Percentiles rank a stretch among this genome's conserved stretches.
These are phyloP conservation scores for Hippocampus zosterae DNA, from an alignment of 2,113 vertebrate species.

Conservation along the genomic window DNA sequence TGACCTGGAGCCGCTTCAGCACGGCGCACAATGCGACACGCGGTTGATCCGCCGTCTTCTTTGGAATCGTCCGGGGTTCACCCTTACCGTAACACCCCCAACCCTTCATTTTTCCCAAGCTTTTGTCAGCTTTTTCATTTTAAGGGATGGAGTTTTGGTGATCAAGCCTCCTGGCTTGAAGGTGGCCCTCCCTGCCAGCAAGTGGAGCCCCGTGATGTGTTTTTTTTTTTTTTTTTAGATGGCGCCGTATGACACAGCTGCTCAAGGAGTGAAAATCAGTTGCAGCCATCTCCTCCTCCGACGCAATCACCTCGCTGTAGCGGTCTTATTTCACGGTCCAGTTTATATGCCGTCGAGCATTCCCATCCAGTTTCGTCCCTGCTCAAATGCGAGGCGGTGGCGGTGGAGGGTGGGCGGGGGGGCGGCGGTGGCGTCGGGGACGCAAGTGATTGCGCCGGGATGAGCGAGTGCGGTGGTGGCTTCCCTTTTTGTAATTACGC, in stretches of 20 bases:
- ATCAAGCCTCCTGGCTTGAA: conserved; percentile 42
- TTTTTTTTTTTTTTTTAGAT: conserved; percentile 6
- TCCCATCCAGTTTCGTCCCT: conserved; percentile 33
- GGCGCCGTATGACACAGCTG: conserved; percentile 50
- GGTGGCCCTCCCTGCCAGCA: not conserved
- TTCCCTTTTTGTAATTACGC: conserved; percentile 28
- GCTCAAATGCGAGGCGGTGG: conserved; percentile 40
- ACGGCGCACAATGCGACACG: not conserved
- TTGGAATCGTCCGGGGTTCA: not conserved
- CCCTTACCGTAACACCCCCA: too few relatives aligned
- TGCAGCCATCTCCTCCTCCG: conserved; percentile 35
- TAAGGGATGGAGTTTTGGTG: conserved; percentile 21
- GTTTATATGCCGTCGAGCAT: conserved; percentile 47
- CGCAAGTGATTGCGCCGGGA: conserved; percentile 35
- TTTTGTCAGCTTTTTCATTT: conserved; percentile 23
- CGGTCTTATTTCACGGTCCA: conserved; percentile 45
- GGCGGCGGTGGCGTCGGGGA: conserved; percentile 57
- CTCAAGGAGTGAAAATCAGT: conserved; percentile 57
- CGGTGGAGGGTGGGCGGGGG: too few relatives aligned
- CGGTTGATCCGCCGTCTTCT: not conserved
- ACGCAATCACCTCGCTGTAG: conserved; percentile 43
- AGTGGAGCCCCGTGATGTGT: conserved; percentile 32
- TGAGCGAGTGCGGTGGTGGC: conserved; percentile 30
- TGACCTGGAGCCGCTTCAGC: not conserved
- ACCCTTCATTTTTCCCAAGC: not conserved